Evolutionary conservation across 2,888 invertebrate genomes (phyloP).

Genomic region (Micoletzkya japonica): DNA sequence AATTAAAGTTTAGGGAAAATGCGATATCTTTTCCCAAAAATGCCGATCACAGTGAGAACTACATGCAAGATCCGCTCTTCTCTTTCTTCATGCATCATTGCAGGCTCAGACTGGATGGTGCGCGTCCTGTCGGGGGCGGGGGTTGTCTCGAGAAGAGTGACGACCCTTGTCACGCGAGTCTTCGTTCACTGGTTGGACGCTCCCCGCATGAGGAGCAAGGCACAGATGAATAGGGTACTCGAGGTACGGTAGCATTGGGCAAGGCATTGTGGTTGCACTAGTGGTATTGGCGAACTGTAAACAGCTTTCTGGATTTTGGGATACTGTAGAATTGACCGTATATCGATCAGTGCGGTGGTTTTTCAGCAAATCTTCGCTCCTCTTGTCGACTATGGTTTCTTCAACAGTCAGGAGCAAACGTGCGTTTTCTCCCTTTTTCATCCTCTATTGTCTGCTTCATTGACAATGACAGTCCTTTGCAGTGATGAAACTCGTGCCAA

Average conservation of each 20-base stretch:
- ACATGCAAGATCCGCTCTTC: no score
- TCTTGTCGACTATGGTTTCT: constrained; percentile 76
- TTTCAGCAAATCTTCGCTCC: constrained; percentile 86
- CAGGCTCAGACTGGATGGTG: constrained; percentile 55
- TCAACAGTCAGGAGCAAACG: constrained; percentile 30
- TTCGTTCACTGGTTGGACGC: constrained; percentile 54
- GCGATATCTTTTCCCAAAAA: no score
- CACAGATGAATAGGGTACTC: constrained; percentile 69
- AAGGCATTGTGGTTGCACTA: background rate
- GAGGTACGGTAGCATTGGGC: constrained; percentile 62
- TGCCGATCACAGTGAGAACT: no score
- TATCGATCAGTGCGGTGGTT: constrained; percentile 33
- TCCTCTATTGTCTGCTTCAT: background rate
- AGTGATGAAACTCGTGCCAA: constrained; percentile 22
- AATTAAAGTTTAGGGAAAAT: no score
- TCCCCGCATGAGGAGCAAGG: constrained; percentile 45
- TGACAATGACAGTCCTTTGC: background rate
- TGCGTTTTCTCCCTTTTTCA: background rate
- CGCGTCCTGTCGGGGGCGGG: constrained; percentile 22
- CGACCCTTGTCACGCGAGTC: constrained; percentile 42
- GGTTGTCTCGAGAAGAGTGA: constrained; percentile 31
- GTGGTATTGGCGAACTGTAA: background rate
- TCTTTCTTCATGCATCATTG: background rate
- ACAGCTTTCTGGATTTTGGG: background rate
- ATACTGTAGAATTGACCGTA: background rate